Evolutionary conservation across 2,113 vertebrate species (phyloP), one percentile per base, ranked within the genome.

Genomic region (Equus quagga): DNA sequence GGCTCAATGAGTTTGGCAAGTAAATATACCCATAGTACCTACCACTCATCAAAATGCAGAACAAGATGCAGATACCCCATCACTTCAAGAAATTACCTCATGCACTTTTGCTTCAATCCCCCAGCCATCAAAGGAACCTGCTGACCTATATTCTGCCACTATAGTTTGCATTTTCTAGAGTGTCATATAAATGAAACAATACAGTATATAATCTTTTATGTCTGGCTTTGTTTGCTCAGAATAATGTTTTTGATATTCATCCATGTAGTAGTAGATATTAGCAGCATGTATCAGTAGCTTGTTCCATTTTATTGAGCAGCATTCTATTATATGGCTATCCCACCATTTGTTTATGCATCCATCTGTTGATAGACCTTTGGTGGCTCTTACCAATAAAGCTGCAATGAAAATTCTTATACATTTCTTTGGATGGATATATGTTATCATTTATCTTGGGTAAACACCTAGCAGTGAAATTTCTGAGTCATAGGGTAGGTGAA

Each of bases 221-320:
- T 70, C 49, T 91, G 94, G 26, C 7, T 96, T 96, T 44, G 15
- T 89, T 94, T 67, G 9, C 41, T 92, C 46, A 54, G 60, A 73
- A 67, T 81, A 41, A 58, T 81, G 41, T 65, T 65, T 79, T 81
- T 46, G 41, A 67, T 26, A n/a, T 44, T 73, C 41, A 18, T 51
- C 24, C 44, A 26, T 31, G 24, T 58, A 36, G 28, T 1, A 62
- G 60, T n/a, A 28, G 28, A 5, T n/a, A 51, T 84, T 28, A 33
- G 19, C 21, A 89, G 24, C 26, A 46, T 14, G 5, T 19, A 33
- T 70, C 12, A 67, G 26, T 28, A 90, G 49, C 36, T 31, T 19
- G 26, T 54, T 84, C 28, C 24, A 10, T 83, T 85, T 91, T 31
- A n/a, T 58, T 58, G 67, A 70, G 33, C 41, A 79, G 36, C 26